These are phyloP conservation scores for Paedocypris sp. DNA, from an alignment of 2,113 vertebrate genomes.

Conservation along the genomic window DNA sequence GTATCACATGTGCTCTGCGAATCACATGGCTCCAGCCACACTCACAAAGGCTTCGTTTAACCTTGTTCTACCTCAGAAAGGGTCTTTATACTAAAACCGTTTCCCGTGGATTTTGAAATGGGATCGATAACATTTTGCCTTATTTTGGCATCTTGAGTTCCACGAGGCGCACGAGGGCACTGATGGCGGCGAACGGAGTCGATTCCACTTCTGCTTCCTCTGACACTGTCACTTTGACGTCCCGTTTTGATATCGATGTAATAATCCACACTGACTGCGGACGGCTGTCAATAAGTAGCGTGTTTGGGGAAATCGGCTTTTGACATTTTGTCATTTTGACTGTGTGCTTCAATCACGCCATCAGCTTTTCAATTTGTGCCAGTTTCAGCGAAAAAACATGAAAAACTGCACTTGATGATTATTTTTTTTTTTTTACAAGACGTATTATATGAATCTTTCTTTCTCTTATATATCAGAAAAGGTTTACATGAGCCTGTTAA, in stretches of 20 bases:
- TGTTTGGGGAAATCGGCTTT: slow-evolving; percentile 30
- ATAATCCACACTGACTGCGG: slow-evolving; percentile 38
- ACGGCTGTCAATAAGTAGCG: slow-evolving; percentile 32
- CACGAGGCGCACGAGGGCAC: neutral
- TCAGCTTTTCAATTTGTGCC: slow-evolving; percentile 40
- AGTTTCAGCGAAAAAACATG: slow-evolving; percentile 37
- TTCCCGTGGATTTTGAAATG: slow-evolving; percentile 15
- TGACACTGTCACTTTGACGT: neutral
- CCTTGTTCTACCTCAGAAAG: slow-evolving; percentile 54
- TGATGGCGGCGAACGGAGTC: slow-evolving; percentile 32
- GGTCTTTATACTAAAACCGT: slow-evolving; percentile 13
- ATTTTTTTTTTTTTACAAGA: slow-evolving; percentile 39
- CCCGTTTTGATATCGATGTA: slow-evolving; percentile 9
- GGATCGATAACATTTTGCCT: slow-evolving; percentile 36
- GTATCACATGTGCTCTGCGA: too few relatives aligned
- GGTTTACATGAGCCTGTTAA: slow-evolving; percentile 56
- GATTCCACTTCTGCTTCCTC: slow-evolving; percentile 15
- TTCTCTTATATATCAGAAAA: slow-evolving; percentile 43
- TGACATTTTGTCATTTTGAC: slow-evolving; percentile 28
- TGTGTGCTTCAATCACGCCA: slow-evolving; percentile 43
- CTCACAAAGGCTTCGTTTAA: slow-evolving; percentile 29
- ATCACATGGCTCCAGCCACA: neutral
- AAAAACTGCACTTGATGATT: slow-evolving; percentile 44
- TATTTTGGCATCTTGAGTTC: slow-evolving; percentile 27
- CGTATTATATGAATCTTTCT: slow-evolving; percentile 42